Percentiles rank a stretch among this genome's conserved stretches.
phyloP scores from a whole-genome alignment of 2,797 vertebrate genomes.

The Mus minutoides region DNA sequence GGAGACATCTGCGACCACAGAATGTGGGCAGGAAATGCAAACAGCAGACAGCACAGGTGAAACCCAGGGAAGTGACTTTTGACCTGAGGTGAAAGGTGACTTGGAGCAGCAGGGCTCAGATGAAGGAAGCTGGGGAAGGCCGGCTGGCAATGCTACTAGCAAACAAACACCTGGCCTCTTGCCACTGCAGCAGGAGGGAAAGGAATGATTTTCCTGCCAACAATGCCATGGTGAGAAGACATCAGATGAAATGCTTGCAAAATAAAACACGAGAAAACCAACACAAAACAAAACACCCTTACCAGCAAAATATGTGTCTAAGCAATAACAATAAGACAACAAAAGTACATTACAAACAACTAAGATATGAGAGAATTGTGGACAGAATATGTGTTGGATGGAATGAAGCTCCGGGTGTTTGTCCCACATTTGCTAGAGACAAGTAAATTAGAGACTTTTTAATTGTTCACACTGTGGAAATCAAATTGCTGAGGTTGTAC shows the following conservation, averaged over 20 bases:
- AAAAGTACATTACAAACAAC: not conserved
- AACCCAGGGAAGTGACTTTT: not conserved
- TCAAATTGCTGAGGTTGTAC: conserved; percentile 59
- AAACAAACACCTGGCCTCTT: not conserved
- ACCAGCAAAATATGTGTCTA: not conserved
- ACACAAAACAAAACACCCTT: not conserved
- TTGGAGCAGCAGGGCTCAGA: not conserved
- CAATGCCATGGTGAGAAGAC: not conserved
- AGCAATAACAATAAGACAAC: not conserved
- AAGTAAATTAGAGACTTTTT: conserved; percentile 56
- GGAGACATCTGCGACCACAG: not conserved
- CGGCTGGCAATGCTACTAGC: not conserved
- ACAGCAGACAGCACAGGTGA: not conserved
- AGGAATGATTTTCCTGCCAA: not conserved
- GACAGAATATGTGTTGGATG: not conserved
- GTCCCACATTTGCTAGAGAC: conserved; percentile 49
- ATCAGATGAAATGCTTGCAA: not conserved
- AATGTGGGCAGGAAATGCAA: not conserved
- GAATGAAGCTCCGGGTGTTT: conserved; percentile 34
- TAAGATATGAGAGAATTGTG: not conserved
- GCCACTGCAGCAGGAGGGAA: not conserved
- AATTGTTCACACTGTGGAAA: conserved; percentile 66
- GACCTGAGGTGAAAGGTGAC: not conserved
- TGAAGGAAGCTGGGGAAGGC: not conserved
- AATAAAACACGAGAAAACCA: not conserved